Conservation (phyloP, 2,113 vertebrate species). For the Pseudorasbora parva region DNA sequence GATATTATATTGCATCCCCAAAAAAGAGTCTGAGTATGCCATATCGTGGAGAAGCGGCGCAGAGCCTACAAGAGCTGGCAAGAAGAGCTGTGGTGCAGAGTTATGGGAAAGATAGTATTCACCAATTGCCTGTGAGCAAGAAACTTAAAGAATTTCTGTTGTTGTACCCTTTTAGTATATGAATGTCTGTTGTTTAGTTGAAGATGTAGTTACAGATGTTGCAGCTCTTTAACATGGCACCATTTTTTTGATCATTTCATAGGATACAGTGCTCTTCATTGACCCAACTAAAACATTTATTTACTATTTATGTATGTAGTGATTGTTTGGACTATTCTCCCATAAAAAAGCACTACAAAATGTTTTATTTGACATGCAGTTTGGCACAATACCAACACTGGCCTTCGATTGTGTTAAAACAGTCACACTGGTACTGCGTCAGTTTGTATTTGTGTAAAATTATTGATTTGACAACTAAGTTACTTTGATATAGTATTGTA, state of each 20-base stretch:
- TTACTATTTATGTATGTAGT: background rate
- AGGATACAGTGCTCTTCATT: background rate
- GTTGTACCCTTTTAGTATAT: constrained; percentile 41
- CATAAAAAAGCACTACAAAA: constrained; percentile 19
- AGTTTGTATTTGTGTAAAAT: background rate
- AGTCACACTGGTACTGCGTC: background rate
- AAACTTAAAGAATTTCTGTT: constrained; percentile 22
- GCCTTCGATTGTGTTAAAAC: background rate
- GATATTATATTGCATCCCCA: constrained; percentile 85
- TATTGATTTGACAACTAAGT: background rate
- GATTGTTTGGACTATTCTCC: background rate
- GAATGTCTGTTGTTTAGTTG: background rate
- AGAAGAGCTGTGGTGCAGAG: constrained; percentile 82
- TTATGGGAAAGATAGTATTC: constrained; percentile 81
- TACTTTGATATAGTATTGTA: background rate
- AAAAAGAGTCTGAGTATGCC: constrained; percentile 85
- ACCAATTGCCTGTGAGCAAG: constrained; percentile 76
- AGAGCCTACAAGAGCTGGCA: constrained; percentile 87
- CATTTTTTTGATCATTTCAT: background rate
- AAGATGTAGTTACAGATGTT: background rate
- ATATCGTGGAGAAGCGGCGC: constrained; percentile 81
- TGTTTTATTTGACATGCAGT: background rate
- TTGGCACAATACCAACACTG: background rate
- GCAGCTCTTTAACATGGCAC: background rate
- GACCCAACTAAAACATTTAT: constrained; percentile 4